Evolutionary conservation across 2,113 vertebrate species (phyloP).

Genomic region (Noctilio leporinus): DNA sequence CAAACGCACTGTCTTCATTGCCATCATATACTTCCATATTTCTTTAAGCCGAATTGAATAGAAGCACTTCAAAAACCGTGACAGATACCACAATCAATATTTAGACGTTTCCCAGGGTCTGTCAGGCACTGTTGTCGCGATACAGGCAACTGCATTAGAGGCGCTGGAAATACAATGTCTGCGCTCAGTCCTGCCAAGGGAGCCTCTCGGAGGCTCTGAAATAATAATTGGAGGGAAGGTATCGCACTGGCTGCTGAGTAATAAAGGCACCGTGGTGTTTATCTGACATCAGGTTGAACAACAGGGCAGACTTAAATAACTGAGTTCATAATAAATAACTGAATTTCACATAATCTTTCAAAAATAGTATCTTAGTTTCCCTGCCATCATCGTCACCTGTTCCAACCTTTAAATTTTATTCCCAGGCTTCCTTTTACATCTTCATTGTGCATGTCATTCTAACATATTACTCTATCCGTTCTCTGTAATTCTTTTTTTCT

Average conservation of each 20-base stretch:
- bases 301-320: slow-evolving; percentile 37
- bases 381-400: background rate
- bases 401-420: background rate
- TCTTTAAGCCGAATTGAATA: slow-evolving; percentile 32
- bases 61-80: background rate
- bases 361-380: slow-evolving; percentile 34
- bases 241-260: background rate
- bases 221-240: background rate
- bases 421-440: background rate
- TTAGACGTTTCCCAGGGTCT: slow-evolving; percentile 17
- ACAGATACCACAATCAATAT: slow-evolving; percentile 32
- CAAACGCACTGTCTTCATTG: background rate
- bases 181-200: background rate
- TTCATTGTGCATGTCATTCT: background rate
- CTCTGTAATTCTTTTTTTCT: background rate
- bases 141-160: slow-evolving; percentile 57
- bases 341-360: background rate
- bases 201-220: background rate
- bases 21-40: background rate
- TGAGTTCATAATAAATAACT: slow-evolving; percentile 21
- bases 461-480: background rate
- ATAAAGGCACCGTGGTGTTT: slow-evolving; percentile 40
- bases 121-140: background rate
- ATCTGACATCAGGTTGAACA: background rate
- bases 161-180: slow-evolving; percentile 39